Conservation (phyloP, 1,140 invertebrate species). For the Aphelenchoides fujianensis region DNA sequence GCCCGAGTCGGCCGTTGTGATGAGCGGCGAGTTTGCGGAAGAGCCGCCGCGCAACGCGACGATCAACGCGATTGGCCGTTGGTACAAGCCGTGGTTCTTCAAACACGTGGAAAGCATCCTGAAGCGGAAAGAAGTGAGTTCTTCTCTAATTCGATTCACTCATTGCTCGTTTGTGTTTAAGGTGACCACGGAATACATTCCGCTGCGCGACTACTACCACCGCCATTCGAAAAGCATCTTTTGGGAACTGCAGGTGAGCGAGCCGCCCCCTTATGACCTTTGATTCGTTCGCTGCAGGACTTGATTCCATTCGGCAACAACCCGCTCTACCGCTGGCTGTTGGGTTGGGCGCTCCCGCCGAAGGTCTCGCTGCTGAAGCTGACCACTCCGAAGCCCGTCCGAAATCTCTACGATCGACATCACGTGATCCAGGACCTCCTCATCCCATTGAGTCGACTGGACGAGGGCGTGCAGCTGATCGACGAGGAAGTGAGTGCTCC, state of each 20-base stretch:
- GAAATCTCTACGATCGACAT: slow-evolving; percentile 74
- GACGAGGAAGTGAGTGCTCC: slow-evolving; percentile 68
- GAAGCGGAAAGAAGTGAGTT: slow-evolving; percentile 58
- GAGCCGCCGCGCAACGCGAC: slow-evolving; percentile 68
- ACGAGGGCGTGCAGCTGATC: slow-evolving; percentile 70
- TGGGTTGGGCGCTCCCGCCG: slow-evolving; percentile 78
- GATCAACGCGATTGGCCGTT: slow-evolving; percentile 73
- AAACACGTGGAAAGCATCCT: slow-evolving; percentile 71
- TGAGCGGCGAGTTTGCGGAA: slow-evolving; percentile 71
- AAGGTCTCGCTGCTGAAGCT: slow-evolving; percentile 79
- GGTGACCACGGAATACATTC: slow-evolving; percentile 72
- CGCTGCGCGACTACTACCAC: slow-evolving; percentile 77
- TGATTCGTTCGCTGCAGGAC: slow-evolving; percentile 67
- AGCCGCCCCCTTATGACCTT: background rate
- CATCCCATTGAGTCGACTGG: slow-evolving; percentile 70
- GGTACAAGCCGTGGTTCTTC: slow-evolving; percentile 82
- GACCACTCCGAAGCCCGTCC: slow-evolving; percentile 74
- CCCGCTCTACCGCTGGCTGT: slow-evolving; percentile 71
- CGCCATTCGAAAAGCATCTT: slow-evolving; percentile 76
- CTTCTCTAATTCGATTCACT: slow-evolving; percentile 41
- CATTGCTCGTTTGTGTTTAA: slow-evolving; percentile 20
- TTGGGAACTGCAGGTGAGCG: slow-evolving; percentile 74
- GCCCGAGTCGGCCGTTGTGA: slow-evolving; percentile 71
- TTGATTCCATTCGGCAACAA: slow-evolving; percentile 83
- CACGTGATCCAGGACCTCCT: slow-evolving; percentile 83